Evolutionary conservation across 2,113 vertebrate species (phyloP).

Genomic region (Cottus gobio): DNA sequence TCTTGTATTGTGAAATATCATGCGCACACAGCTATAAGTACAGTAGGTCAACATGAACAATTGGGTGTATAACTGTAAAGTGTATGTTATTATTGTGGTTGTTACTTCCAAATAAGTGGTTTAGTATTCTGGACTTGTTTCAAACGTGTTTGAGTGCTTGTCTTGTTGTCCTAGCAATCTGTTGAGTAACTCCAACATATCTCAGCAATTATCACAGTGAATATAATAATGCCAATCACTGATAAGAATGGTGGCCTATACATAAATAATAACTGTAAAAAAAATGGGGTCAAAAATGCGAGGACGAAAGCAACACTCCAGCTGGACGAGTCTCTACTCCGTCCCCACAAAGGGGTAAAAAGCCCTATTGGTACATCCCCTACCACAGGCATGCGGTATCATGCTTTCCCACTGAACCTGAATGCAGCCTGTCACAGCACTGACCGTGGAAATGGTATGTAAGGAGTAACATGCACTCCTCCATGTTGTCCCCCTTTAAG

Average conservation of each 20-base stretch:
- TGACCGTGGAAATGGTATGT: neutral
- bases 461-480: neutral
- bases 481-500: neutral
- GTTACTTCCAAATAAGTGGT: neutral
- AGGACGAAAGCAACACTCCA: no score
- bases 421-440: neutral
- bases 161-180: neutral
- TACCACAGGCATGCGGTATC: neutral
- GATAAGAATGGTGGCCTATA: neutral
- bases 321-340: no score
- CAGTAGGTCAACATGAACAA: neutral
- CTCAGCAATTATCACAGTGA: neutral
- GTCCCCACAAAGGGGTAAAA: conserved; percentile 4
- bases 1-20: neutral
- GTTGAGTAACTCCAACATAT: neutral
- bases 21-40: neutral
- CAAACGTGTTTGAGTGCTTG: neutral
- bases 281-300: no score
- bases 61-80: neutral
- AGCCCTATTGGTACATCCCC: neutral
- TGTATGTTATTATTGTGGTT: neutral
- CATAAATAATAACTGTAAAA: neutral
- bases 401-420: neutral
- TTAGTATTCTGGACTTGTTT: neutral
- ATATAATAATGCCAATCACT: neutral